These are phyloP conservation scores for Pipistrellus nathusii DNA, from an alignment of 2,797 vertebrate genomes.

Conservation along the genomic window DNA sequence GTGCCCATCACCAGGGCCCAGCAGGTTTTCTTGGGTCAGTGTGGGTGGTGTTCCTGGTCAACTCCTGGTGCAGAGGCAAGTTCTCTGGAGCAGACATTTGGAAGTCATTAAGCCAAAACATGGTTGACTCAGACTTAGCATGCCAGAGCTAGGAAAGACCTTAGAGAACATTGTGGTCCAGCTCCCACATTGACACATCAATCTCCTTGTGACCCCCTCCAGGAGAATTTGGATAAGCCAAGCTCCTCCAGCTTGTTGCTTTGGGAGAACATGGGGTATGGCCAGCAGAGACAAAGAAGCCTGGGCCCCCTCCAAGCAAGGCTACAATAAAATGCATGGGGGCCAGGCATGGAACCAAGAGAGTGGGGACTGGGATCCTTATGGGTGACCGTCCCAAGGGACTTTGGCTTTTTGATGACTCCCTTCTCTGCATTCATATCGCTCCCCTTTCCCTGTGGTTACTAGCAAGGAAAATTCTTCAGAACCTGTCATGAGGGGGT, in stretches of 20 bases:
- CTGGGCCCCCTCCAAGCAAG: neutral
- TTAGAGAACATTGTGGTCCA: conserved; percentile 57
- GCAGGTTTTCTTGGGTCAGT: neutral
- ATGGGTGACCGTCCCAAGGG: neutral
- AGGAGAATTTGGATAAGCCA: conserved; percentile 25
- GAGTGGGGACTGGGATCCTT: neutral
- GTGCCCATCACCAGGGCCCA: neutral
- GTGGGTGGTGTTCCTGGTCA: neutral
- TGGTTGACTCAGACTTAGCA: conserved; percentile 71
- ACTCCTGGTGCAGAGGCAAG: neutral
- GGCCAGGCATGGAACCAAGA: neutral
- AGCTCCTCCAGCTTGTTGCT: neutral
- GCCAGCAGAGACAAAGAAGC: neutral
- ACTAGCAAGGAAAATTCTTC: neutral
- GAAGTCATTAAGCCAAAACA: conserved; percentile 71
- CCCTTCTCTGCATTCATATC: neutral
- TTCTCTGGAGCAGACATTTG: conserved; percentile 70
- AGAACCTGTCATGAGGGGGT: neutral
- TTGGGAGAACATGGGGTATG: neutral
- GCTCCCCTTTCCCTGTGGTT: neutral
- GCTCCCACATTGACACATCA: neutral
- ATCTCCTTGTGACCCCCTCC: neutral
- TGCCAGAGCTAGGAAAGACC: conserved; percentile 47
- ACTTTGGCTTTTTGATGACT: neutral
- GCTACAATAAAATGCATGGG: neutral